Evolutionary conservation across 1,140 invertebrate species (phyloP), one percentile per base, ranked within the genome.

Genomic region (Hetaerina americana): DNA sequence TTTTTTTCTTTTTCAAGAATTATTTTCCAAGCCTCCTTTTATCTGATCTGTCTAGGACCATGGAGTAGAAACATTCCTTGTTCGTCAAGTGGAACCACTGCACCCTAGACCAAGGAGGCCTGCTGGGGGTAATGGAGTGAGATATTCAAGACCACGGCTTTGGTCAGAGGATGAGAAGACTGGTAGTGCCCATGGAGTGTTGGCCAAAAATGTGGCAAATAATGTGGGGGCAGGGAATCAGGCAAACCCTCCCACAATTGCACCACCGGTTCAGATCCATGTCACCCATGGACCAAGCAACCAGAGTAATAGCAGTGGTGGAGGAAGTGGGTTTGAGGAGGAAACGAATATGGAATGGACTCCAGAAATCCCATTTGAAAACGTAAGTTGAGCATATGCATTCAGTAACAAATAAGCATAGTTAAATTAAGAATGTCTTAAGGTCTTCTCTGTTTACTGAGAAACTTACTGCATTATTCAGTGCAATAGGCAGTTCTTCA

Each of bases 21-120:
- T n/a, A n/a, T n/a, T n/a, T n/a, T n/a, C n/a, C n/a, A n/a, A n/a
- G n/a, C n/a, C n/a, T n/a, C n/a, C n/a, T n/a, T n/a, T n/a, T n/a
- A n/a, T n/a, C n/a, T n/a, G n/a, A n/a, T n/a, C n/a, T n/a, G n/a
- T 10, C 2, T 10, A 57, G 40, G 40, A 57, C 22, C 88, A 95
- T 71, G 88, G 91, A 74, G 88, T 97, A n/a, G 88, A 90, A 74
- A 98, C 96, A 0, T 98, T 90, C 81, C 84, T 99, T n/a, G 95
- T 99, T 71, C 92, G 92, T 78, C 88, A 90, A 72, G 85, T 88
- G 0, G 92, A 94, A 75, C 92, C 92, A 0, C 83, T 90, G 73
- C 83, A 85, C 75, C 84, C 85, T 0, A 80, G 40, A 18, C 40
- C 40, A 2, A 57, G 86, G 70, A 84, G 85, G 66, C 76, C 40